These are phyloP conservation scores for Tauraco erythrolophus DNA, from an alignment of 2,113 vertebrate genomes.

Conservation along the genomic window DNA sequence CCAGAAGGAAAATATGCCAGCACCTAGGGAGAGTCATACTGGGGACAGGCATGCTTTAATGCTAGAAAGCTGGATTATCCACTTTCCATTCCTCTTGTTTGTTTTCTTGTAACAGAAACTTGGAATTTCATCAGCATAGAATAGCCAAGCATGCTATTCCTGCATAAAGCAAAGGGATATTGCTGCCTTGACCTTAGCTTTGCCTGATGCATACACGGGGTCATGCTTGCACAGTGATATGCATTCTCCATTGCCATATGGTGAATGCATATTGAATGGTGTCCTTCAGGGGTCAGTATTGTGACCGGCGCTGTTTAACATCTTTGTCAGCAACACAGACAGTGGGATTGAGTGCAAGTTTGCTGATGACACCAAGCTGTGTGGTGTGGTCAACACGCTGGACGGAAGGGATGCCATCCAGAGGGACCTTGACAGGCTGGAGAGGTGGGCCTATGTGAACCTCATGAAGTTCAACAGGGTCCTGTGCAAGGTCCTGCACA, in stretches of 20 bases:
- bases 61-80: not conserved
- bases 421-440: too few species aligned
- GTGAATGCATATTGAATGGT: too few species aligned
- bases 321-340: too few species aligned
- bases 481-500: too few species aligned
- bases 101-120: not conserved
- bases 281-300: too few species aligned
- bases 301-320: too few species aligned
- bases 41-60: not conserved
- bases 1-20: slow-evolving; percentile 31
- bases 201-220: not conserved
- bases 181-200: not conserved
- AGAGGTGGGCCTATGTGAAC: too few species aligned
- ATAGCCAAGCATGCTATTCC: not conserved
- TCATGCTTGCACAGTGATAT: not conserved
- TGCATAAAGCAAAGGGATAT: not conserved
- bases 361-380: too few species aligned
- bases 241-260: not conserved
- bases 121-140: not conserved
- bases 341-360: too few species aligned
- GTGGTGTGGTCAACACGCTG: too few species aligned
- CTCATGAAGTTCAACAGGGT: too few species aligned
- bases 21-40: slow-evolving; percentile 9
- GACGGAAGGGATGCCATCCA: too few species aligned
- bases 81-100: not conserved